phyloP scores from a whole-genome alignment of 2,113 vertebrate species.

The Pampusana beccarii region DNA sequence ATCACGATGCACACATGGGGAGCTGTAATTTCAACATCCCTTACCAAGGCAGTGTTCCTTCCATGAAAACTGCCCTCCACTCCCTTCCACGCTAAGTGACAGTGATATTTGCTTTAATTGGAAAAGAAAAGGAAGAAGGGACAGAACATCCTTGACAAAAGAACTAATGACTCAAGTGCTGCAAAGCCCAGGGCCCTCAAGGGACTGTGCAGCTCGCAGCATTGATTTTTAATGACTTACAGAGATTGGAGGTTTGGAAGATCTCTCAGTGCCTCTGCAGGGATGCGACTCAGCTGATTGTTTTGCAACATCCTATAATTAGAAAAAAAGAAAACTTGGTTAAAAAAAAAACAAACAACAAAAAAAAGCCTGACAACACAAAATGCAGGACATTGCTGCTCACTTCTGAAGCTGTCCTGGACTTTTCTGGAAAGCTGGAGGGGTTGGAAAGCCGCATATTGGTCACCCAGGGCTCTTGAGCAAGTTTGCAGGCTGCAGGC shows the following conservation, averaged over 20 bases:
- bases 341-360: background rate
- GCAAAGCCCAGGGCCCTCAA: constrained; percentile 13
- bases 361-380: background rate
- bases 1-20: background rate
- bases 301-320: constrained; percentile 93
- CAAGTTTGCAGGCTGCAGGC: background rate
- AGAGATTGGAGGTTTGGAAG: constrained; percentile 92
- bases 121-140: constrained; percentile 32
- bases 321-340: constrained; percentile 30
- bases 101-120: constrained; percentile 21
- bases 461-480: background rate
- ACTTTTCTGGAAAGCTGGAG: background rate
- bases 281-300: constrained; percentile 88
- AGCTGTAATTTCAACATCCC: constrained; percentile 48
- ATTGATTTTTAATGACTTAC: constrained; percentile 80
- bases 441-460: background rate
- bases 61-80: background rate
- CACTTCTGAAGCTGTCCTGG: background rate
- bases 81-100: constrained; percentile 2
- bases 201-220: background rate
- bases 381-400: background rate
- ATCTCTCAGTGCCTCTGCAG: constrained; percentile 88
- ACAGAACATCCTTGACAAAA: constrained; percentile 43
- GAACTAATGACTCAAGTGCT: constrained; percentile 36
- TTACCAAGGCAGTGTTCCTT: background rate